A percentile compares a stretch with the other conserved stretches of the same genome.
Evolutionary conservation across 1,140 invertebrate genomes (phyloP).

Genomic region (Brachionus koreanus): DNA sequence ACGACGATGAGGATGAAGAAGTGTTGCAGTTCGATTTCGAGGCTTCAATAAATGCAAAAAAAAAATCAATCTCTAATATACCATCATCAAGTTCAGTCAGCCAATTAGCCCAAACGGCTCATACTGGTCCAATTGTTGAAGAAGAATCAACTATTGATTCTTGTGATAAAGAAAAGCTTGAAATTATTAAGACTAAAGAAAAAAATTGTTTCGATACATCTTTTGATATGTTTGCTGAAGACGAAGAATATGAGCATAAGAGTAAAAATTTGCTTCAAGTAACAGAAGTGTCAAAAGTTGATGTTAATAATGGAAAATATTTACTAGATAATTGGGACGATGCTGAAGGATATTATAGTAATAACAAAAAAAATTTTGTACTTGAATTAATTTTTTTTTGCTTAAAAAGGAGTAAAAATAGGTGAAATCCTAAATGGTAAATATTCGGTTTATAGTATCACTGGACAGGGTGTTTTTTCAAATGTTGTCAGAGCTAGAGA

Average conservation of each 20-base stretch:
- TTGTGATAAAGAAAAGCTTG: conserved; percentile 35
- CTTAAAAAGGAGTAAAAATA: conserved; percentile 71
- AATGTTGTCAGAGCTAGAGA: conserved; percentile 93
- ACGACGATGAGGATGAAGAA: conserved; percentile 40
- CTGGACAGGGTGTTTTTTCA: conserved; percentile 97
- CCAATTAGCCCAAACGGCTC: background rate
- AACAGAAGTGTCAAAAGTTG: conserved; percentile 65
- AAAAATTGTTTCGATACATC: background rate
- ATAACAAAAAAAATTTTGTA: conserved; percentile 23
- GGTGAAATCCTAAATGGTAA: conserved; percentile 87
- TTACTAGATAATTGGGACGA: conserved; percentile 99
- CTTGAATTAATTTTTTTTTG: background rate
- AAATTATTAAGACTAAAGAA: conserved; percentile 39
- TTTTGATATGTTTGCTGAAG: conserved; percentile 45
- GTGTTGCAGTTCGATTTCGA: conserved; percentile 43
- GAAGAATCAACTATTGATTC: conserved; percentile 38
- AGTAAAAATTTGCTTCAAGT: conserved; percentile 61
- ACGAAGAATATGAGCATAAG: conserved; percentile 24
- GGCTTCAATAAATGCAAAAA: conserved; percentile 24
- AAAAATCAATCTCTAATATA: background rate
- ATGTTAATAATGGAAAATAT: conserved; percentile 74
- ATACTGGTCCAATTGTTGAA: background rate
- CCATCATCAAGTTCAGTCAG: background rate
- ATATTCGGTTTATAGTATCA: conserved; percentile 92
- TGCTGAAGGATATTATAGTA: conserved; percentile 92